Base-by-base conservation (phyloP, 2,888 invertebrate genomes). In the Eudasyphora cyanicolor region DNA sequence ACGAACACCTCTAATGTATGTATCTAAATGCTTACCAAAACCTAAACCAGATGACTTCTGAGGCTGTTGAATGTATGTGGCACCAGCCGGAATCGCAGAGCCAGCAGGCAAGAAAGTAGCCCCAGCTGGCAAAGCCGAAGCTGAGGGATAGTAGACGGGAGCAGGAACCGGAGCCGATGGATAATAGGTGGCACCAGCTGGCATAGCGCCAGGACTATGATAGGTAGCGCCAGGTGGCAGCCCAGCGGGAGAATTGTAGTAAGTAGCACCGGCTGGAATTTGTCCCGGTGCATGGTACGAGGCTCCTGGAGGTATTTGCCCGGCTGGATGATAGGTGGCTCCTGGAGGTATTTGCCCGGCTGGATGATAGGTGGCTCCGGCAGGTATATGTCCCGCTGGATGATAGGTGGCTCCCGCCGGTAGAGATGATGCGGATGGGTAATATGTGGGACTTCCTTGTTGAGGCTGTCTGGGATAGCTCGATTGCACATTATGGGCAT, bases 1-100 rank as follows among this genome's bases (percentile, higher is more conserved):
- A n/a, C n/a, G n/a, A n/a, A n/a, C n/a, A 64, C 14, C 19, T 0
- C 4, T 12, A 27, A n/a, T n/a, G n/a, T n/a, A 12, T 38, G 12
- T 29, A 12, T 71, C n/a, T 21, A 19, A 54, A 62, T 12, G 86
- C 88, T 86, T 84, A 91, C 91, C 92, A 69, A 91, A 87, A 45
- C 91, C 91, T 1, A 88, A 85, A 14, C 91, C 91, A 0, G 89
- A 88, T n/a, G 82, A 80, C 76, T 88, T 88, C 1, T 90, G 91
- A 0, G 90, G 84, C 75, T 89, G 90, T 3, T 90, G 87, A 76
- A 91, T 89, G 71, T 87, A 89, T n/a, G 88, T 88, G 12, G 89
- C 89, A 1, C 89, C 89, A 4, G 87, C 82, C 12, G 89, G 87
- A 57, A 87, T 54, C 0, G 86, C 85, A 0, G 88, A 85, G 0